Evolutionary conservation across 2,113 vertebrate species (phyloP).

Genomic region (Ellobius talpinus): DNA sequence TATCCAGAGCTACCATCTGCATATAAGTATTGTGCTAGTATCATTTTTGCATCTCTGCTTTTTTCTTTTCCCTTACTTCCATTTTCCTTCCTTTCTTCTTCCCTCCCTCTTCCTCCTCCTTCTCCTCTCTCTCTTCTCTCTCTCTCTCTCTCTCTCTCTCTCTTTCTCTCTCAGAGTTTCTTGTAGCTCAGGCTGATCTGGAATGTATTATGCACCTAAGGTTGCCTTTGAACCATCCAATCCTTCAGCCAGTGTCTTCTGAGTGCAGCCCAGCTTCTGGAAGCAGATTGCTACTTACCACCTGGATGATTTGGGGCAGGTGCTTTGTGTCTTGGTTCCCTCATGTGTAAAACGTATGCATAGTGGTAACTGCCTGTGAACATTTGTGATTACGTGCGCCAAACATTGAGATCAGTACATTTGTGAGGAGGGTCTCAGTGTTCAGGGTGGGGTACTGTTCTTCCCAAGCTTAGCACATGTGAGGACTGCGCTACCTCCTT

Average conservation of each 20-base stretch:
- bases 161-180: background rate
- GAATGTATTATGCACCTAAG: background rate
- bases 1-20: slow-evolving; percentile 27
- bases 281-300: background rate
- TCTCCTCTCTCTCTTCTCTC: background rate
- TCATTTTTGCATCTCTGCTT: background rate
- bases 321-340: slow-evolving; percentile 1
- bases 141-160: background rate
- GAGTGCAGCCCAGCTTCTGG: background rate
- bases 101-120: fast-evolving
- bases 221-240: background rate
- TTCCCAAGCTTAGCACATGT: background rate
- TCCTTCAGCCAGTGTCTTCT: background rate
- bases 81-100: background rate
- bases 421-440: background rate
- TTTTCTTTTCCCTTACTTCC: background rate
- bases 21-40: background rate
- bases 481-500: background rate
- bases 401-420: background rate
- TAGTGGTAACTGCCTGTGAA: background rate
- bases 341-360: background rate
- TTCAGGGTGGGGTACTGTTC: background rate
- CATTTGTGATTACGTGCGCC: background rate
- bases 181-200: background rate
- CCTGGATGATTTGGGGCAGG: background rate